Base-by-base conservation (phyloP, 2,797 vertebrate species). In the Coreius guichenoti region DNA sequence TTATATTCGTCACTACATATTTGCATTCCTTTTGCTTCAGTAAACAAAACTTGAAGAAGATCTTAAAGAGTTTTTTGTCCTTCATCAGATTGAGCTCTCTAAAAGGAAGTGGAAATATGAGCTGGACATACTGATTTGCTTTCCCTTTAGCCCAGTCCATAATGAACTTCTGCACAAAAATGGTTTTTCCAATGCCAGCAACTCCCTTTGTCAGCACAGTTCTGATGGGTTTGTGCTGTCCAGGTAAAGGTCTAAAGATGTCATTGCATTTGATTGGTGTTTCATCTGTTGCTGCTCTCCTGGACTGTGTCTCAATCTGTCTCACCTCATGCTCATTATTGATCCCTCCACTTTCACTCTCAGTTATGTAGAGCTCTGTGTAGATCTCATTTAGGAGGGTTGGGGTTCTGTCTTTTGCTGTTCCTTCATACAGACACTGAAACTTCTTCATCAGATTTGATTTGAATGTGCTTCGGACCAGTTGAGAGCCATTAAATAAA, bases 311-410 rank as follows among this genome's bases (percentile, higher is more conserved):
- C 45, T 81, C 80, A 68, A 69, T 81, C 36, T 80, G 58, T 49
- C 78, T 80, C 54, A 80, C 56, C 61, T 82, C 80, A 82, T 82
- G 51, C 26, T 73, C 47, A 56, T 70, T 70, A 56, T 43, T 72
- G 33, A 73, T 72, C 49, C 58, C 80, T 26, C 43, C 78, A 65
- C 61, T 80, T 17, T 70, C 36, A 54, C 49, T 70, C 26, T 82
- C 80, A 31, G 68, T 82, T n/a, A 82, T 82, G 80, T 58, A 56
- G 26, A 82, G 68, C 31, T 81, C 80, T 7, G 80, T 81, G 65
- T 82, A 72, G 51, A 82, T 82, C 33, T 74, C 70, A 43, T 75
- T 75, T 3, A 83, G 81, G 39, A 82, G 70, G 14, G 36, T 49
- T 83, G 70, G 26, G 43, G 29, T 63, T 74, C 81, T 39, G 8